Base-by-base conservation (phyloP, 2,888 invertebrate species). In the Nymphalis polychloros region DNA sequence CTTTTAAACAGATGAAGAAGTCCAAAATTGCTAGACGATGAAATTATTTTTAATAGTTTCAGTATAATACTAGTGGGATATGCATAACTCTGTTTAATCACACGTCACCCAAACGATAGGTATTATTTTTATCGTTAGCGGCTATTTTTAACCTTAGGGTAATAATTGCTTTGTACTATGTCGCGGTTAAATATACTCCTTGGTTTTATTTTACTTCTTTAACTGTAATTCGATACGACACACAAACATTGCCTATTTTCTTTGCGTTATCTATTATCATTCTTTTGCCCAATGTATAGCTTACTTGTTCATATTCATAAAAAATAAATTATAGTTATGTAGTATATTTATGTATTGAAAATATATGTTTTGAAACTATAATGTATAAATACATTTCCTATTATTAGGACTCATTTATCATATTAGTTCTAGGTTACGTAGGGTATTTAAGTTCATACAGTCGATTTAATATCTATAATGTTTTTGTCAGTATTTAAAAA, bases 41-140 rank as follows among this genome's bases (percentile, higher is more conserved):
- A 16, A 31, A 31, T 8, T 17, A 27, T 55, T 55, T 27, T 16
- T 23, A 20, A 55, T 23, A 55, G 7, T 41, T 57, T 35, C n/a
- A 8, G 41, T 31, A 67, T 64, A 62, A 13, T 61, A 52, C 17
- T 31, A 60, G 49, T 60, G 62, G 60, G 46, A 50, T 55, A 63
- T 68, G 62, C 67, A 62, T 73, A 70, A 69, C 66, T 68, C 63
- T 27, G 70, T 69, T 68, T 74, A 71, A 75, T 73, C 73, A 72
- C 70, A 72, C 72, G 74, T 73, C 74, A 73, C 73, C 72, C 72
- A 72, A 73, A 75, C 79, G 76, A 76, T 79, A 81, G 77, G 78
- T 79, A 82, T 84, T 85, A 83, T 85, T 85, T 87, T 85, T 85
- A 85, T 83, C 83, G 79, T 83, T 79, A 85, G 85, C 84, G 81